Conservation (phyloP, 2,113 vertebrate genomes). For the Nyctibius bracteatus region DNA sequence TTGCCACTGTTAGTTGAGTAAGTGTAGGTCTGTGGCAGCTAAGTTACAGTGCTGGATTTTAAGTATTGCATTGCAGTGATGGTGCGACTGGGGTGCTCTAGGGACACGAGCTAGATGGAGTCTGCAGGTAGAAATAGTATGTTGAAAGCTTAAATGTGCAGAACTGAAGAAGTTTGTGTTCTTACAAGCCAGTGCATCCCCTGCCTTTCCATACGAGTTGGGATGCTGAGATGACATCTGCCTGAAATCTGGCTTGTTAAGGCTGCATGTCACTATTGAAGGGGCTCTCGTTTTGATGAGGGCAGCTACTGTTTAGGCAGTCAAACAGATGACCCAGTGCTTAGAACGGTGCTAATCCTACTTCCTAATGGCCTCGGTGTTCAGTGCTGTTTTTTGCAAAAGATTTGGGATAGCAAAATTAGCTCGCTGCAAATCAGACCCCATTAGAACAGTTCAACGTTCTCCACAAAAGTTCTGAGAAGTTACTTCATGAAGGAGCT, state of each 20-base stretch:
- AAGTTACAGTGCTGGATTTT: background rate
- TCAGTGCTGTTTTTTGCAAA: background rate
- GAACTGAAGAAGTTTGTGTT: background rate
- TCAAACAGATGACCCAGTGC: fast-evolving
- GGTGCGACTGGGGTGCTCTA: background rate
- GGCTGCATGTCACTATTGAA: background rate
- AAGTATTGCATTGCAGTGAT: no score
- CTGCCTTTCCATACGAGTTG: fast-evolving
- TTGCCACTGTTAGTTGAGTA: background rate
- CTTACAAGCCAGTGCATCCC: background rate
- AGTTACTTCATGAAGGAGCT: background rate
- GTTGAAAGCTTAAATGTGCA: background rate
- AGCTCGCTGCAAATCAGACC: background rate
- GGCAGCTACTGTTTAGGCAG: background rate
- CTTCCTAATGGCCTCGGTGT: background rate
- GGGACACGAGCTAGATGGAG: background rate
- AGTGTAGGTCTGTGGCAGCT: background rate
- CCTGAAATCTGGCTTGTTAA: background rate
- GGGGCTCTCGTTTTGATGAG: background rate
- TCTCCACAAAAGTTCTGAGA: background rate
- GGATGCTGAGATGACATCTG: background rate
- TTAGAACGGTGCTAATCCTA: background rate
- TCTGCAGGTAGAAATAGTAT: background rate
- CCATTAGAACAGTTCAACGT: fast-evolving
- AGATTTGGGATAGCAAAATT: background rate